Evolutionary conservation across 2,113 vertebrate species (phyloP).

Genomic region (Bos indicus): DNA sequence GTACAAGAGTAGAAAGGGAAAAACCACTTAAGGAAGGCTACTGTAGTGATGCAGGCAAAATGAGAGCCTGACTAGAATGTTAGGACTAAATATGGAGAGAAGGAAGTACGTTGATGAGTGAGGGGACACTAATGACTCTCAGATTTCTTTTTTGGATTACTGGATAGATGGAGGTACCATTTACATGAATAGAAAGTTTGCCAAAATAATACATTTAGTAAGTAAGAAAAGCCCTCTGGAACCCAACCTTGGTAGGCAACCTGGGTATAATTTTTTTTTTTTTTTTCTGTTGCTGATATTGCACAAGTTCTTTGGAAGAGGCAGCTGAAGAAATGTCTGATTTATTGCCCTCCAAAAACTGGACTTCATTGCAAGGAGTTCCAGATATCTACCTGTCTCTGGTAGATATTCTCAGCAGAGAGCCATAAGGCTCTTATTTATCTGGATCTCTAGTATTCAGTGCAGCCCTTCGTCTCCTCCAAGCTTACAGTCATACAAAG

Average conservation of each 20-base stretch:
- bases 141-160: not conserved
- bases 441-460: not conserved
- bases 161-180: not conserved
- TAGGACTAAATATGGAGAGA: not conserved
- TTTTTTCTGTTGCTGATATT: not conserved
- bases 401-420: not conserved
- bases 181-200: not conserved
- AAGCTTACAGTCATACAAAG: not conserved
- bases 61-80: not conserved
- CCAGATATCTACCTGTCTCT: not conserved
- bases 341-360: not conserved
- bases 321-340: not conserved
- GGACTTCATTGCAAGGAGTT: not conserved
- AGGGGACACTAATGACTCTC: not conserved
- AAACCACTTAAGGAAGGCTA: not conserved
- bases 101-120: not conserved
- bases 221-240: not conserved
- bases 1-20: not conserved
- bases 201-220: not conserved
- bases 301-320: not conserved
- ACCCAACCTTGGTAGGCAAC: not conserved
- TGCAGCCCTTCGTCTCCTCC: not conserved
- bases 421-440: not conserved
- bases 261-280: not conserved
- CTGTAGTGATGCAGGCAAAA: not conserved